These are phyloP conservation scores for Anoplophora glabripennis DNA, from an alignment of 1,140 invertebrate species.

Conservation along the genomic window DNA sequence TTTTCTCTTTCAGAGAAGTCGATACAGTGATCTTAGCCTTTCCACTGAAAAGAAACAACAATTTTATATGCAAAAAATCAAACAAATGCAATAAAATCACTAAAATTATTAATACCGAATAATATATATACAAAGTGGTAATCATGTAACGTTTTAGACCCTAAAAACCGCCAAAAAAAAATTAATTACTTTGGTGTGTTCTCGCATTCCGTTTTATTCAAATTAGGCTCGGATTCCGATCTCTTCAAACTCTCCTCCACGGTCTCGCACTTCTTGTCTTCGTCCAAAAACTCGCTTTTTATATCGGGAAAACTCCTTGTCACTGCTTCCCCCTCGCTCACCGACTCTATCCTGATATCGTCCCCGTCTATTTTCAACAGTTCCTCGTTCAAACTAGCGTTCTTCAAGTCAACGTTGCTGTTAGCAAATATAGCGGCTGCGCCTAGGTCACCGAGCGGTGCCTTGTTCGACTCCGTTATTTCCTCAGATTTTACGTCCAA, in stretches of 20 bases:
- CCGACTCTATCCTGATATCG: slow-evolving; percentile 52
- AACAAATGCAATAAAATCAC: no score
- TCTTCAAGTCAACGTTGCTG: slow-evolving; percentile 82
- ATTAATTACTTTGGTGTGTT: neutral
- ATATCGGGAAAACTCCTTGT: slow-evolving; percentile 47
- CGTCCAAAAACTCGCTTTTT: slow-evolving; percentile 41
- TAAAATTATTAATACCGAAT: no score
- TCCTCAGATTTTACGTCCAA: neutral
- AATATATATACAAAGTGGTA: no score
- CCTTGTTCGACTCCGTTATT: neutral
- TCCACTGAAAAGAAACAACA: no score
- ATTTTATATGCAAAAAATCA: no score
- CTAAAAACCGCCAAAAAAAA: no score
- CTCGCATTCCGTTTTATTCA: slow-evolving; percentile 21
- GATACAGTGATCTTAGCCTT: no score
- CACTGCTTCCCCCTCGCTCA: slow-evolving; percentile 37
- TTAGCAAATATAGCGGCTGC: slow-evolving; percentile 82
- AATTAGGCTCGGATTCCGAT: slow-evolving; percentile 44
- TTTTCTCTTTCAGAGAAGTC: no score
- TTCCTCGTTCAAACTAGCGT: slow-evolving; percentile 72
- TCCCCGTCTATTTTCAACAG: slow-evolving; percentile 54
- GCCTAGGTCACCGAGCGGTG: slow-evolving; percentile 33
- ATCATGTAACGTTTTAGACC: no score
- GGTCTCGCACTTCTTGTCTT: slow-evolving; percentile 36
- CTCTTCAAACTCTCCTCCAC: slow-evolving; percentile 39